These are phyloP conservation scores for Drosophila barbarae DNA, from an alignment of 2,888 invertebrate species.

Conservation along the genomic window DNA sequence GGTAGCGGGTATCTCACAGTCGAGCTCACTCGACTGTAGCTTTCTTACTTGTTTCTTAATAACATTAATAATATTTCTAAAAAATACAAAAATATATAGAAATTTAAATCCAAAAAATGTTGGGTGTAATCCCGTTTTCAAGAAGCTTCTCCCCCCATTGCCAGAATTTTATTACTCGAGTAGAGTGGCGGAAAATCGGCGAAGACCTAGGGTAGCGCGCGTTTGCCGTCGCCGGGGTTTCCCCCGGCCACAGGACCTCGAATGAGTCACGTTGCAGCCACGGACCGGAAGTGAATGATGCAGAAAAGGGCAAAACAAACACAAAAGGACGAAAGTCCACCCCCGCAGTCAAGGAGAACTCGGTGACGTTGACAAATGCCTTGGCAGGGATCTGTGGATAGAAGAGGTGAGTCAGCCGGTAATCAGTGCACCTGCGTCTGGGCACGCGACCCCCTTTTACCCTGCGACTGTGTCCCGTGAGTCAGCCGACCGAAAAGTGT, in stretches of 20 bases:
- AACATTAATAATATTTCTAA: fast-evolving
- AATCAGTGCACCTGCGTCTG: conserved; percentile 43
- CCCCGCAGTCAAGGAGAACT: conserved; percentile 36
- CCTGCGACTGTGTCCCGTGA: conserved; percentile 17
- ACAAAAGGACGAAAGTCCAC: conserved; percentile 39
- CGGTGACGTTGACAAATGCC: conserved; percentile 68
- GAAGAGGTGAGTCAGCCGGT: conserved; percentile 38
- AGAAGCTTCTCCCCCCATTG: no score
- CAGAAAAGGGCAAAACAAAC: conserved; percentile 54
- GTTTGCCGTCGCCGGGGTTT: conserved; percentile 38
- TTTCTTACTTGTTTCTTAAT: no score
- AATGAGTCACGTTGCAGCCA: conserved; percentile 65
- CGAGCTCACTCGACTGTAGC: no score
- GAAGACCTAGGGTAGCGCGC: conserved; percentile 1
- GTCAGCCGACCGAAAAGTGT: conserved; percentile 54
- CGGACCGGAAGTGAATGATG: conserved; percentile 69
- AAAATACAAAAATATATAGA: not conserved
- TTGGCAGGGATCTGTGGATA: conserved; percentile 26
- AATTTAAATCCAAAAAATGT: not conserved
- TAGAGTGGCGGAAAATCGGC: not conserved
- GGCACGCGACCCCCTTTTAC: conserved; percentile 53
- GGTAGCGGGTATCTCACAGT: no score
- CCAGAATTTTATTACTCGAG: not conserved
- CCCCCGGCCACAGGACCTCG: conserved; percentile 37
- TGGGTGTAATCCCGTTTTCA: not conserved